Base-by-base conservation (phyloP, 2,113 vertebrate species). In the Neodon shergylaensis region DNA sequence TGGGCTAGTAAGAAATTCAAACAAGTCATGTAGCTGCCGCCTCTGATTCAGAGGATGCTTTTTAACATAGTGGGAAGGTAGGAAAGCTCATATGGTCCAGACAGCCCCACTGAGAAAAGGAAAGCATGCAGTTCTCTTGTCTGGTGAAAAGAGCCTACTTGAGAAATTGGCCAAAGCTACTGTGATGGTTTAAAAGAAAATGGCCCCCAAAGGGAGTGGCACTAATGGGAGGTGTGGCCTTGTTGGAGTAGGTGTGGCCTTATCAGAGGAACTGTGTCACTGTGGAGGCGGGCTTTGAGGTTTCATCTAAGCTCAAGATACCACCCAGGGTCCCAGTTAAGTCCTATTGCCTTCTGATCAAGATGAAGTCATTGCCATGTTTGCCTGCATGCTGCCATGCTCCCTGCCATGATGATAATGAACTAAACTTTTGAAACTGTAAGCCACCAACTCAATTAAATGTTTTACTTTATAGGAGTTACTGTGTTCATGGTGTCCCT, bases 31-130 rank as follows among this genome's bases (percentile, higher is more conserved):
- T 14, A 70, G 78, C 33, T 82, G 89, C 58, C 74, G 65, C 42
- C 70, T 49, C 52, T n/a, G 63, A 66, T 24, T 81, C 17, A 6
- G 54, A 96, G 68, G 72, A 33, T 93, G 24, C 54, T 13, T 68
- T 85, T 54, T 94, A 88, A 65, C 65, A 66, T 58, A 36, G 42
- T 58, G 16, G 49, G 21, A 54, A 65, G 36, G 9, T 21, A 66
- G 11, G 79, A 89, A 95, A 96, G 28, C 70, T 33, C 44, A 79
- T 54, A 44, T 83, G 49, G 74, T 73, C 31, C 54, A 58, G 81
- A 12, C 1, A 0, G 61, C 52, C 66, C 83, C 52, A 44, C 70
- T 31, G 17, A 84, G 42, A 33, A 72, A 2, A 7, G n/a, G 22
- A 19, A 65, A 84, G 26, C 54, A 88, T n/a, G 36, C 54, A 74